Percentiles rank a stretch among this genome's conserved stretches.
These are phyloP conservation scores for Gryon sp. DNA, from an alignment of 1,140 invertebrate species.

Conservation along the genomic window DNA sequence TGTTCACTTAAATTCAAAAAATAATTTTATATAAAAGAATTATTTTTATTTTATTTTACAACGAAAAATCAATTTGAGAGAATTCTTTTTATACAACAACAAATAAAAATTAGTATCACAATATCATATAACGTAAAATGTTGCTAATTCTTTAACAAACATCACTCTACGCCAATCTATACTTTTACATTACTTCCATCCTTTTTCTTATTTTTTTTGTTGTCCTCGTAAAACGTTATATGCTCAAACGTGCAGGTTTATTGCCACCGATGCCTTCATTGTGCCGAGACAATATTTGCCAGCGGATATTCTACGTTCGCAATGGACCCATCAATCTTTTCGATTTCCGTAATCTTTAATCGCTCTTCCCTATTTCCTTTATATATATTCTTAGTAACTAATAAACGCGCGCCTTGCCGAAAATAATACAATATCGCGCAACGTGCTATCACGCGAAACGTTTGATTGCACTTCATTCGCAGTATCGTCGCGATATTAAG, in stretches of 20 bases:
- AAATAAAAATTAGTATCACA: too few species aligned
- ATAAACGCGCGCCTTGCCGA: slow-evolving; percentile 28
- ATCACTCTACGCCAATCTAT: not conserved
- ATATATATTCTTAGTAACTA: slow-evolving; percentile 15
- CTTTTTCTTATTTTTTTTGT: slow-evolving; percentile 3
- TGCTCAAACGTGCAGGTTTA: slow-evolving; percentile 44
- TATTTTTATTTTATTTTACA: too few species aligned
- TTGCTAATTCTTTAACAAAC: not conserved
- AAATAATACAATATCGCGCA: slow-evolving; percentile 33
- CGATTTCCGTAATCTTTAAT: slow-evolving; percentile 58
- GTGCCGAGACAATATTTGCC: slow-evolving; percentile 68
- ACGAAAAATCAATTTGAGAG: too few species aligned
- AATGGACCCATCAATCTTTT: slow-evolving; percentile 65
- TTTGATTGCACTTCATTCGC: slow-evolving; percentile 45
- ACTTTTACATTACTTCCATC: slow-evolving; percentile 1
- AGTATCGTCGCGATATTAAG: slow-evolving; percentile 43
- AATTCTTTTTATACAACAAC: too few species aligned
- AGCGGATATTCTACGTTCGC: slow-evolving; percentile 56
- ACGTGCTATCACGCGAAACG: slow-evolving; percentile 16
- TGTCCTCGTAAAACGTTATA: slow-evolving; percentile 48
- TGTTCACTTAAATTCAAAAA: too few species aligned
- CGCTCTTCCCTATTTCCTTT: slow-evolving; percentile 32
- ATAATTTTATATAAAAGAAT: too few species aligned
- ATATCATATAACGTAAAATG: not conserved
- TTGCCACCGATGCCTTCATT: slow-evolving; percentile 55